Evolutionary conservation across 2,113 vertebrate genomes (phyloP), one percentile per base, ranked within the genome.

Genomic region (Eudyptes chrysolophus): DNA sequence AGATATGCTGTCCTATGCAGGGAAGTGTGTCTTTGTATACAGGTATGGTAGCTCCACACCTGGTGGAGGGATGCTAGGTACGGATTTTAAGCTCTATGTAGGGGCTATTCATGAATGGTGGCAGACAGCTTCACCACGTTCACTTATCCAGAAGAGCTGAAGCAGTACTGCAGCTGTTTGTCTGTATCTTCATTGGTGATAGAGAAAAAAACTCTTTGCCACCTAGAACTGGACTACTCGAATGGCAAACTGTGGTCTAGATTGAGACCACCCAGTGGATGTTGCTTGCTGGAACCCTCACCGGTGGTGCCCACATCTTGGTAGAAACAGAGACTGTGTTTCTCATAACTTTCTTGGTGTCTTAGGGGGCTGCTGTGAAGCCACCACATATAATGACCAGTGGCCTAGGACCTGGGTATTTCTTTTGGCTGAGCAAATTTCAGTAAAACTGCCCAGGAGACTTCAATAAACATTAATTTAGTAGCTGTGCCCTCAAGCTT

Each of bases 391-490:
- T 15, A 64, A 34, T 15, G 22, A 44, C 12, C 8, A 9, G 18
- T 30, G 22, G 9, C 24, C 10, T 16, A n/a, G 34, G 57, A 65
- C 21, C 18, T 72, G 14, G 5, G 1, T 61, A 57, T 71, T 72
- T 52, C 52, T 83, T 85, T 61, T 49, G 34, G 24, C 13, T 77
- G 54, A 84, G n/a, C 27, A 54, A 2, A 70, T 75, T 18, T 87
- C 30, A 55, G n/a, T 48, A 84, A 74, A 91, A 74, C n/a, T 69
- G 24, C 51, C 51, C 36, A 34, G 44, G n/a, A 93, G 61, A 61
- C 21, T 75, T 74, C 60, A 92, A 30, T 44, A 79, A 85, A 76
- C 30, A 44, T n/a, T 87, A 80, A 79, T 92, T 92, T 76, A 94
- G 85, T 74, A 66, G 40, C 82, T 62, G 22, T 85, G 52, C 30